Conservation (phyloP, 2,113 vertebrate genomes). For the Nannobrachium achirus region DNA sequence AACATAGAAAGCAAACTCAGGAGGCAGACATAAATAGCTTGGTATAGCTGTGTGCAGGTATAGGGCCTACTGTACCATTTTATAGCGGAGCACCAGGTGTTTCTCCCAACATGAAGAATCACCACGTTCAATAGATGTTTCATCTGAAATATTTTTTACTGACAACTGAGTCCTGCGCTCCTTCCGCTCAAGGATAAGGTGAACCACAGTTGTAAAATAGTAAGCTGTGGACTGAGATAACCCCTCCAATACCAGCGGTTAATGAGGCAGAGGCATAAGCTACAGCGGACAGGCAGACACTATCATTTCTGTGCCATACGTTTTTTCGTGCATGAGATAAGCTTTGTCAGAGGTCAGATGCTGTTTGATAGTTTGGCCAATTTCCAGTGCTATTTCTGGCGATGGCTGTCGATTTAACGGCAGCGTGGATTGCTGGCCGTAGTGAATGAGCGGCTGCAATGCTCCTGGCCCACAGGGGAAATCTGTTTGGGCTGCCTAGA, state of each 20-base stretch:
- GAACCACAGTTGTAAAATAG: slow-evolving; percentile 46
- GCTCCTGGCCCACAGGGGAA: slow-evolving; percentile 72
- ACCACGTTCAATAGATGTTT: slow-evolving; percentile 41
- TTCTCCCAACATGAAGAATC: slow-evolving; percentile 37
- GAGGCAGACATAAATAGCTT: slow-evolving; percentile 55
- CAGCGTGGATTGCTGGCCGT: slow-evolving; percentile 48
- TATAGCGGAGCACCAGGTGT: slow-evolving; percentile 15
- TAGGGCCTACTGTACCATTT: too few relatives aligned
- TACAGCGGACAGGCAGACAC: slow-evolving; percentile 55
- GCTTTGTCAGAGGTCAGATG: slow-evolving; percentile 71
- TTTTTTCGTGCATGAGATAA: slow-evolving; percentile 68
- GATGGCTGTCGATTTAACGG: slow-evolving; percentile 60
- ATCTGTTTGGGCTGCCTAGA: slow-evolving; percentile 69
- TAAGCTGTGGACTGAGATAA: slow-evolving; percentile 63
- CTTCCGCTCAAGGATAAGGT: slow-evolving; percentile 41
- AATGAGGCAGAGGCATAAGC: slow-evolving; percentile 71
- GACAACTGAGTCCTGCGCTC: neutral
- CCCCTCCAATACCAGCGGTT: slow-evolving; percentile 69
- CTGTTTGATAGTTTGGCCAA: slow-evolving; percentile 67
- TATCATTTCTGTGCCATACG: slow-evolving; percentile 62
- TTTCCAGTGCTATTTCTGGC: slow-evolving; percentile 68
- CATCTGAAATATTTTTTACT: slow-evolving; percentile 29
- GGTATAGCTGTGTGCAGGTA: slow-evolving; percentile 35
- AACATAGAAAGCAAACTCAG: slow-evolving; percentile 35
- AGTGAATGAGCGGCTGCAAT: slow-evolving; percentile 60